Evolutionary conservation across 2,797 vertebrate genomes (phyloP).

Genomic region (Enteromius treurensis): DNA sequence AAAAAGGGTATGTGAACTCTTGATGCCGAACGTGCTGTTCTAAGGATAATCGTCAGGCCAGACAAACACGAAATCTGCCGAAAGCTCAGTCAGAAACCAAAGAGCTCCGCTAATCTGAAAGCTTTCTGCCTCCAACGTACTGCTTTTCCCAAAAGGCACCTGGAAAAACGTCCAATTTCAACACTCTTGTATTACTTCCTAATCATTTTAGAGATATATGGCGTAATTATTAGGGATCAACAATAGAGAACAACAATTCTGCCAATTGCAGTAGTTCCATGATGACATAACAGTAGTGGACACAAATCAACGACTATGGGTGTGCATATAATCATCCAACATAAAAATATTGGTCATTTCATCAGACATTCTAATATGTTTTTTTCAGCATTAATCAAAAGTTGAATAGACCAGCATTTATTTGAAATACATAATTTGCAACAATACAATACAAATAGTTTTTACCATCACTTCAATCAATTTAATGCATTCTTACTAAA

Average conservation of each 20-base stretch:
- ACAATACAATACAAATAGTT: neutral
- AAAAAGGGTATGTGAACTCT: constrained; percentile 46
- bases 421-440: neutral
- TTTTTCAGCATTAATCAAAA: neutral
- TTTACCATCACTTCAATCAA: neutral
- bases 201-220: neutral
- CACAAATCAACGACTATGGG: neutral
- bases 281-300: too few relatives aligned
- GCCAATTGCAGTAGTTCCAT: neutral
- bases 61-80: constrained; percentile 62
- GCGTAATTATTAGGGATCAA: neutral
- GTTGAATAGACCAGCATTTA: neutral
- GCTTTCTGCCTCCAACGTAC: constrained; percentile 18
- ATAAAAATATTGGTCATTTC: neutral
- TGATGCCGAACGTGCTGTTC: constrained; percentile 62
- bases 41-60: constrained; percentile 63
- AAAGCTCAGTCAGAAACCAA: constrained; percentile 21
- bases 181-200: neutral
- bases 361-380: neutral
- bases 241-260: neutral
- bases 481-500: neutral
- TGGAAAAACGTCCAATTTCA: constrained; percentile 9
- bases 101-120: constrained; percentile 26
- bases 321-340: neutral
- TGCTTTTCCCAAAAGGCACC: neutral